Evolutionary conservation across 2,888 invertebrate genomes (phyloP).

Genomic region (Cetonia aurata): DNA sequence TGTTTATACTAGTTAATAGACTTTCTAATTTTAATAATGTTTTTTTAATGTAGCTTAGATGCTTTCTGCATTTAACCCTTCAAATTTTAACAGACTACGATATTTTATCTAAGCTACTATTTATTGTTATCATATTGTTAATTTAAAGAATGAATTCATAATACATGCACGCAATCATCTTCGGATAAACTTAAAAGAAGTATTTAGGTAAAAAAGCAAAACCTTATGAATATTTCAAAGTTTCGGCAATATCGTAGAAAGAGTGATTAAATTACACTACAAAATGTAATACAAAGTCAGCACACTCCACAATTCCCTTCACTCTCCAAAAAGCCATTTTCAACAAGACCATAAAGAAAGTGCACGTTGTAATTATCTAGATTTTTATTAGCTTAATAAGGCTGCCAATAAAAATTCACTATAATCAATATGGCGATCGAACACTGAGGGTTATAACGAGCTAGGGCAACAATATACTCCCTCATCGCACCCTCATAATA

Average conservation of each 20-base stretch:
- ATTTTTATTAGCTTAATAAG: constrained; percentile 48
- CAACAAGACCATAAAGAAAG: constrained; percentile 31
- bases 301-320: constrained; percentile 19
- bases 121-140: no score
- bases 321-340: constrained; percentile 23
- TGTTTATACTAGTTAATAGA: no score
- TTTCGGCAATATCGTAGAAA: neutral
- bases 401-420: constrained; percentile 53
- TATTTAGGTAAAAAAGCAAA: neutral
- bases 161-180: neutral
- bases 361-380: constrained; percentile 38
- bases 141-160: no score
- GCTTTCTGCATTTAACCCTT: no score
- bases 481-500: constrained; percentile 54
- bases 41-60: no score
- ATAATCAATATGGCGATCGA: constrained; percentile 52
- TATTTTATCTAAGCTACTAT: no score
- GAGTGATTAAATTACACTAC: neutral
- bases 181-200: neutral
- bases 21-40: no score
- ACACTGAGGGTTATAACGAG: constrained; percentile 49
- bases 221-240: neutral
- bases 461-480: constrained; percentile 53
- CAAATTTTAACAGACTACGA: no score
- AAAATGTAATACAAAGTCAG: neutral